Conservation (phyloP, 2,113 vertebrate genomes). For the Perca schrenkii region DNA sequence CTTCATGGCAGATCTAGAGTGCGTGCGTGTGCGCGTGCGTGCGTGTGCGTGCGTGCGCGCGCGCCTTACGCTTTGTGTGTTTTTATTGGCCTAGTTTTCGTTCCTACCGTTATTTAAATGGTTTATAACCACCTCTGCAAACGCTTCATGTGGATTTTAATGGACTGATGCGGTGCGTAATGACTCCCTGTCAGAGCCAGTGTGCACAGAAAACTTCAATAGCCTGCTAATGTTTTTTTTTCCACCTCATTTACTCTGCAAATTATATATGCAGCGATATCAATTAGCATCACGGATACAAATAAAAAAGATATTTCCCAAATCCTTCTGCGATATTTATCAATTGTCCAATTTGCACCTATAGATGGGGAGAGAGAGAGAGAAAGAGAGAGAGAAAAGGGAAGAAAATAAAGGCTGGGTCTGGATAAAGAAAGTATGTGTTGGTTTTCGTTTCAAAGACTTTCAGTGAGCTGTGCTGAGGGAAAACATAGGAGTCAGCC, state of each 20-base stretch:
- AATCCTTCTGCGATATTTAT: slow-evolving; percentile 40
- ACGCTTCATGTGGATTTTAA: slow-evolving; percentile 79
- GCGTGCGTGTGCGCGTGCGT: slow-evolving; percentile 20
- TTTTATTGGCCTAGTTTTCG: slow-evolving; percentile 68
- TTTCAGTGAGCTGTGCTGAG: slow-evolving; percentile 75
- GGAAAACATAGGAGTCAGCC: slow-evolving; percentile 78
- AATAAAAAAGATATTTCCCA: slow-evolving; percentile 1
- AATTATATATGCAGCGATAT: slow-evolving; percentile 63
- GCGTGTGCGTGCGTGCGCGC: slow-evolving; percentile 10
- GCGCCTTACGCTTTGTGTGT: slow-evolving; percentile 26
- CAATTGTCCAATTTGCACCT: slow-evolving; percentile 28
- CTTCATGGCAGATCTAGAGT: background rate
- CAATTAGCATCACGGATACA: slow-evolving; percentile 46
- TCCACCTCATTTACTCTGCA: slow-evolving; percentile 68
- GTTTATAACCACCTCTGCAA: slow-evolving; percentile 64
- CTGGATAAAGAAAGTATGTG: slow-evolving; percentile 68
- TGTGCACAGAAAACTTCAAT: slow-evolving; percentile 60
- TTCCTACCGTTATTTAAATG: slow-evolving; percentile 67
- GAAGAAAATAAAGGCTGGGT: slow-evolving; percentile 39
- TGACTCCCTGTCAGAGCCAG: slow-evolving; percentile 66
- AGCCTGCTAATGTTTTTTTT: slow-evolving; percentile 61
- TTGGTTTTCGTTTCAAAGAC: slow-evolving; percentile 84
- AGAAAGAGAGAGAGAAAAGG: background rate
- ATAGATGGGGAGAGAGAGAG: background rate
- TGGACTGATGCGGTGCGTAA: slow-evolving; percentile 77